Conservation (phyloP, 2,888 invertebrate genomes). For the Tinea trinotella region DNA sequence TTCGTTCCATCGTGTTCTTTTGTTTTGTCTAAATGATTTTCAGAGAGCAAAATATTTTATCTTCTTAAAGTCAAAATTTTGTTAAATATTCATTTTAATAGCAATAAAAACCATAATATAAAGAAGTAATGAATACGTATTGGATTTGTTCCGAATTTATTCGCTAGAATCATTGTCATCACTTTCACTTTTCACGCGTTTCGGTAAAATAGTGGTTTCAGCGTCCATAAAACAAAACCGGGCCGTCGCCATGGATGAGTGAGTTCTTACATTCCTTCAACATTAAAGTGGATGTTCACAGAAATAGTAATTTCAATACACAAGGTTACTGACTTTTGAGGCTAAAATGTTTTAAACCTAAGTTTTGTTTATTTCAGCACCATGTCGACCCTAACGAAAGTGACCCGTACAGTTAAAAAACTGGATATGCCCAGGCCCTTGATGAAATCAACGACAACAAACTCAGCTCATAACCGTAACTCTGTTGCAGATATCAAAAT, state of each 20-base stretch:
- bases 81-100: constrained; percentile 59
- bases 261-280: constrained; percentile 45
- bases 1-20: constrained; percentile 66
- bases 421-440: constrained; percentile 82
- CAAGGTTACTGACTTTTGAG: constrained; percentile 51
- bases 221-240: constrained; percentile 42
- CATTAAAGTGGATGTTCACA: neutral
- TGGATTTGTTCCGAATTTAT: constrained; percentile 69
- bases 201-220: constrained; percentile 55
- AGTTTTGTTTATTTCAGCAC: constrained; percentile 38
- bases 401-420: constrained; percentile 80
- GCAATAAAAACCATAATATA: constrained; percentile 48
- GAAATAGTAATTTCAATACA: constrained; percentile 21
- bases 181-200: constrained; percentile 69
- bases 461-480: constrained; percentile 66
- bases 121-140: constrained; percentile 71
- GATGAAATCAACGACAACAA: constrained; percentile 70
- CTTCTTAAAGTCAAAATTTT: constrained; percentile 66
- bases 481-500: constrained; percentile 67
- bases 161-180: constrained; percentile 69
- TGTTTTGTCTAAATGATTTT: constrained; percentile 68
- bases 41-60: constrained; percentile 61
- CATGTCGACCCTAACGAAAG: constrained; percentile 74
- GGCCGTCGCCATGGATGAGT: constrained; percentile 67
- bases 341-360: neutral